Percentiles rank a stretch among this genome's conserved stretches.
phyloP scores from a whole-genome alignment of 2,888 invertebrate genomes.

The Phytoseiulus persimilis region DNA sequence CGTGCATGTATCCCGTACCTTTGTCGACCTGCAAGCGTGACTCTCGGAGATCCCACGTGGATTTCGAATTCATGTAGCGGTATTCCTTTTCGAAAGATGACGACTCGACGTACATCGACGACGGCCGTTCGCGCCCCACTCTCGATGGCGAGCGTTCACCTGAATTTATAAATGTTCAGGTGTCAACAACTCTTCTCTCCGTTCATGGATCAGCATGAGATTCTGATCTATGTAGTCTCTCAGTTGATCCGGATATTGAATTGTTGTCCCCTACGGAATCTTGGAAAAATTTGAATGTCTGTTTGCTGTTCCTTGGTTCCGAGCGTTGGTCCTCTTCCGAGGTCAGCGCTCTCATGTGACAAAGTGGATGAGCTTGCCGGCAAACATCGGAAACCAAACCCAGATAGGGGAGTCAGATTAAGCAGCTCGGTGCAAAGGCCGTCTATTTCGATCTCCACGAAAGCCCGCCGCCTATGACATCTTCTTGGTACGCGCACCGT shows the following conservation, averaged over 20 bases:
- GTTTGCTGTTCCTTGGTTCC: too few relatives aligned
- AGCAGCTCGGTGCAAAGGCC: not conserved
- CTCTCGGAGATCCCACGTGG: slow-evolving; percentile 23
- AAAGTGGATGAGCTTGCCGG: not conserved
- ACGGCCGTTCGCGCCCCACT: not conserved
- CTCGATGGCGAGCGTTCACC: slow-evolving; percentile 9
- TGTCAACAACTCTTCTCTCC: not conserved
- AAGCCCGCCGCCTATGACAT: not conserved
- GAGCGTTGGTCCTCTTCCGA: not conserved
- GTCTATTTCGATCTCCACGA: not conserved
- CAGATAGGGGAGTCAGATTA: not conserved
- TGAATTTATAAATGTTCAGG: not conserved
- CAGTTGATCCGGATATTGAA: too few relatives aligned
- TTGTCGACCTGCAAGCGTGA: slow-evolving; percentile 30
- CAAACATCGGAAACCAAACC: not conserved
- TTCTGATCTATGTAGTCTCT: too few relatives aligned
- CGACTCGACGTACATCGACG: slow-evolving; percentile 32
- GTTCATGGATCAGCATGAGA: too few relatives aligned
- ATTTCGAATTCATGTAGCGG: slow-evolving; percentile 20
- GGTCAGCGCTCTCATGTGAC: not conserved
- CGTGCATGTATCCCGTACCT: not conserved
- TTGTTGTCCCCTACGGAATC: too few relatives aligned
- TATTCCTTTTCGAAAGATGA: slow-evolving; percentile 19
- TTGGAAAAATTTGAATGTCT: too few relatives aligned
- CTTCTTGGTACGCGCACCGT: not conserved